A percentile compares a stretch with the other conserved stretches of the same genome.
These are phyloP conservation scores for Enteromius afrohamiltoni DNA, from an alignment of 2,797 vertebrate species.

Conservation along the genomic window DNA sequence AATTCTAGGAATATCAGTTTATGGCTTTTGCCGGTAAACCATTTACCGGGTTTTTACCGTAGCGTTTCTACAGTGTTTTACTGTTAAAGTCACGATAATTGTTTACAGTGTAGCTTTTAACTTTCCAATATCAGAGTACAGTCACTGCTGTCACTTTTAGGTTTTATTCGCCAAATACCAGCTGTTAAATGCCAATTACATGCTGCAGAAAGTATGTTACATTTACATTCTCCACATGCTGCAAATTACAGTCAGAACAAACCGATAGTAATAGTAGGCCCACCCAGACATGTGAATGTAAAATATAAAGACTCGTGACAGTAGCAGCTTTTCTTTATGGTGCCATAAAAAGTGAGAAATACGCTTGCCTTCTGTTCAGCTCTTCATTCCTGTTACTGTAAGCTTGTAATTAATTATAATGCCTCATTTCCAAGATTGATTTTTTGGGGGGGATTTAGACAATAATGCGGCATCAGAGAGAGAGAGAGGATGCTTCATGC, in stretches of 20 bases:
- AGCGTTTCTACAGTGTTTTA: too few species aligned
- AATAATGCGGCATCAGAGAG: slow-evolving; percentile 9
- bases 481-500: not conserved
- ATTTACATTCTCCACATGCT: not conserved
- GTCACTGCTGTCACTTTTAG: not conserved
- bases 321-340: too few species aligned
- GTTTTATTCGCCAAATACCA: not conserved
- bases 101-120: too few species aligned
- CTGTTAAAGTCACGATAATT: too few species aligned
- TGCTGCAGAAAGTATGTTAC: not conserved
- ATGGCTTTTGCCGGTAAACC: too few species aligned
- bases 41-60: too few species aligned
- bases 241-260: not conserved
- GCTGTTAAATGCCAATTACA: not conserved
- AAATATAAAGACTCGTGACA: too few species aligned
- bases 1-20: too few species aligned
- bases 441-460: slow-evolving; percentile 15
- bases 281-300: not conserved
- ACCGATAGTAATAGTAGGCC: not conserved
- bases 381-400: not conserved
- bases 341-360: not conserved
- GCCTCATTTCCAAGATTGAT: slow-evolving; percentile 35
- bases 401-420: too few species aligned
- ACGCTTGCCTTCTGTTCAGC: not conserved
- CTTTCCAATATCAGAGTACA: not conserved